Evolutionary conservation across 2,888 invertebrate species (phyloP).

Genomic region (Malthinus flaveolus): DNA sequence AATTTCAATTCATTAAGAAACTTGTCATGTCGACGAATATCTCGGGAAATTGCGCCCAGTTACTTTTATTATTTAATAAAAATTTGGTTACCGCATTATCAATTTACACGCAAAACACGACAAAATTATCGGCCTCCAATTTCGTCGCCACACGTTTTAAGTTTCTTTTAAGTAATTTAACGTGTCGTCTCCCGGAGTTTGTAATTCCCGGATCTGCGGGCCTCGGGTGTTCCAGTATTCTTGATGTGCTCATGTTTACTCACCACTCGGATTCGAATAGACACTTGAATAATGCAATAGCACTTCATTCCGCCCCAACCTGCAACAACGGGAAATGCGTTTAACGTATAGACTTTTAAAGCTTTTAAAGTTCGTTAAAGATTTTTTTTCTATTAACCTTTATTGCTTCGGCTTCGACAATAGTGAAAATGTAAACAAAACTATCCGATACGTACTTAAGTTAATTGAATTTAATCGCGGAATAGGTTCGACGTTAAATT

Average conservation of each 20-base stretch:
- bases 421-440: too few species aligned
- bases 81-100: conserved; percentile 36
- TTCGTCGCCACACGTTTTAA: not conserved
- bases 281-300: conserved; percentile 45
- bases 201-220: conserved; percentile 19
- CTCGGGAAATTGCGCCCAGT: conserved; percentile 43
- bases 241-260: conserved; percentile 40
- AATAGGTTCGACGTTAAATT: too few species aligned
- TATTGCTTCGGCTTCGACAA: too few species aligned
- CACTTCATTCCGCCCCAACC: conserved; percentile 38
- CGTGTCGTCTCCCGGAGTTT: conserved; percentile 9
- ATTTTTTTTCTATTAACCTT: not conserved
- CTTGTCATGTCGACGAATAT: conserved; percentile 40
- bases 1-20: conserved; percentile 54
- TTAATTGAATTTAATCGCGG: too few species aligned
- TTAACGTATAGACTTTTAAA: conserved; percentile 16
- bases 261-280: conserved; percentile 37
- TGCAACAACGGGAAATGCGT: conserved; percentile 30
- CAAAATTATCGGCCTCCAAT: not conserved
- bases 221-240: conserved; percentile 31
- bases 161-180: not conserved
- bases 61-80: conserved; percentile 44
- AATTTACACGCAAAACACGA: conserved; percentile 2
- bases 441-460: too few species aligned
- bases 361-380: conserved; percentile 14